These are phyloP conservation scores for Sesamia nonagrioides DNA, from an alignment of 1,140 invertebrate species.

Conservation along the genomic window DNA sequence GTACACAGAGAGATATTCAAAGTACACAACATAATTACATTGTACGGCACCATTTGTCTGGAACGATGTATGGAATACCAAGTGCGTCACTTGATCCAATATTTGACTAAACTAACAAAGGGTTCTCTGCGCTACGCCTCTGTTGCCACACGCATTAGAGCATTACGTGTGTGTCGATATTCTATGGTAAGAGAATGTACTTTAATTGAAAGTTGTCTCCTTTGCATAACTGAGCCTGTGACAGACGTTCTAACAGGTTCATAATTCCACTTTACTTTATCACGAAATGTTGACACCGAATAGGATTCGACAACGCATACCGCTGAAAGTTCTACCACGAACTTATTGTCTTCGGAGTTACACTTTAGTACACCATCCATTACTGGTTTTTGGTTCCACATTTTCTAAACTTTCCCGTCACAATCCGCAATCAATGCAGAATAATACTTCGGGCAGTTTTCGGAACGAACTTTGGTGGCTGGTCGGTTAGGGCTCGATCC, in stretches of 20 bases:
- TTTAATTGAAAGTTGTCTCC: slow-evolving; percentile 26
- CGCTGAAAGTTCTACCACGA: neutral
- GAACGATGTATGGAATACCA: slow-evolving; percentile 8
- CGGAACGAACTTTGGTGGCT: neutral
- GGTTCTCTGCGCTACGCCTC: neutral
- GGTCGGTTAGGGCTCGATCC: slow-evolving; percentile 23
- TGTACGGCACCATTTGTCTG: slow-evolving; percentile 4
- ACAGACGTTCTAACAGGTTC: slow-evolving; percentile 6
- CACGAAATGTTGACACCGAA: slow-evolving; percentile 47
- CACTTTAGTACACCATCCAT: neutral
- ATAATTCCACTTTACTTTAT: slow-evolving; percentile 45
- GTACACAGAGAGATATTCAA: neutral
- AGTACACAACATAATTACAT: slow-evolving; percentile 7
- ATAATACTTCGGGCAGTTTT: neutral
- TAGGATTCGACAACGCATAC: slow-evolving; percentile 41
- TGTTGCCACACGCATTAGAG: neutral
- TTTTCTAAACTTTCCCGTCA: neutral
- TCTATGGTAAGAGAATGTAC: neutral
- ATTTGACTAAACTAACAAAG: slow-evolving; percentile 14
- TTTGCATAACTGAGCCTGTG: slow-evolving; percentile 23
- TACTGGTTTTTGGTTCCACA: neutral
- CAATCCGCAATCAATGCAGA: neutral
- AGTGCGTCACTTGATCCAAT: slow-evolving; percentile 23
- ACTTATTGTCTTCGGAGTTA: neutral
- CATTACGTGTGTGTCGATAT: slow-evolving; percentile 16